These are phyloP conservation scores for Drosophila mimica DNA, from an alignment of 2,888 invertebrate genomes.

Conservation along the genomic window DNA sequence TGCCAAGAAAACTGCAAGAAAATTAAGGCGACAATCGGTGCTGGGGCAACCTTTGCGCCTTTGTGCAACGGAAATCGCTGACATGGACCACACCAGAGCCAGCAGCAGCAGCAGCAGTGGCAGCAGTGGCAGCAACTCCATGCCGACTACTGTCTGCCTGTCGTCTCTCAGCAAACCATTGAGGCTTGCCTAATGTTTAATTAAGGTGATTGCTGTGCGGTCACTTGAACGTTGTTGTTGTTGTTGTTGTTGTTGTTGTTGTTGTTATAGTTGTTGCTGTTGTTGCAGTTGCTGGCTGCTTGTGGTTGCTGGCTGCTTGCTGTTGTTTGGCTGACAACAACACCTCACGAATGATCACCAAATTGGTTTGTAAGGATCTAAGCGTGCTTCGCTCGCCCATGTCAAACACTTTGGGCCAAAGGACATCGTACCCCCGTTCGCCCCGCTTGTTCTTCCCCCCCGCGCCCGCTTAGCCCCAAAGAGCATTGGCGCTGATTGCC, in stretches of 20 bases:
- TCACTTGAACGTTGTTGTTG: conserved; percentile 60
- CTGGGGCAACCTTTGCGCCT: conserved; percentile 78
- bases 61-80: conserved; percentile 82
- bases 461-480: neutral
- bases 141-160: conserved; percentile 26
- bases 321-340: conserved; percentile 58
- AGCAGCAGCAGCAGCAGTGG: conserved; percentile 8
- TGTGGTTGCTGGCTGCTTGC: conserved; percentile 38
- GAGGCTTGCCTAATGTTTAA: conserved; percentile 81
- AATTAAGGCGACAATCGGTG: conserved; percentile 77
- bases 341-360: conserved; percentile 77
- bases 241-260: conserved; percentile 36
- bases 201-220: conserved; percentile 82
- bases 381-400: conserved; percentile 66
- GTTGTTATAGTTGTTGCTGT: conserved; percentile 16
- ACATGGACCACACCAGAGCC: conserved; percentile 81
- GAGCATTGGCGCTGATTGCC: conserved; percentile 31
- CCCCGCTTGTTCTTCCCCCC: neutral
- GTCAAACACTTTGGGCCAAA: conserved; percentile 77
- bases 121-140: conserved; percentile 40
- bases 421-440: conserved; percentile 46
- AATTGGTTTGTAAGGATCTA: conserved; percentile 80
- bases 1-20: conserved; percentile 78
- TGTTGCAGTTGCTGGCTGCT: conserved; percentile 35
- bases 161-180: conserved; percentile 46